phyloP scores from a whole-genome alignment of 2,797 vertebrate genomes.

The Hypotaenidia okinawae region DNA sequence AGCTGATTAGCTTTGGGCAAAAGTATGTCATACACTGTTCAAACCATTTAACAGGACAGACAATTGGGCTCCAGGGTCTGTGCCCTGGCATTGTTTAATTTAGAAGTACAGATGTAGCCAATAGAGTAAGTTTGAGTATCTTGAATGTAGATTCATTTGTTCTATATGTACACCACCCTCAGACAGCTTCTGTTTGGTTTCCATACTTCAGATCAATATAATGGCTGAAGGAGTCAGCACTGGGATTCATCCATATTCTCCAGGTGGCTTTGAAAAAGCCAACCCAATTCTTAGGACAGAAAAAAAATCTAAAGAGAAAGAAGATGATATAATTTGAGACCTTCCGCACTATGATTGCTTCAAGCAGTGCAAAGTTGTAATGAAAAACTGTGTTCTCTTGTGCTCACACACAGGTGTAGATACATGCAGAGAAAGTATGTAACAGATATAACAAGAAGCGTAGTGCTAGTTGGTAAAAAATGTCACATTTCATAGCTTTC shows the following conservation, averaged over 20 bases:
- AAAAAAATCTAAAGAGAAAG: conserved; percentile 31
- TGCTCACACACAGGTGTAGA: not conserved
- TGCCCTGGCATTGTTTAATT: not conserved
- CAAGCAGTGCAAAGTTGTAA: conserved; percentile 22
- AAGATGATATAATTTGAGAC: conserved; percentile 37
- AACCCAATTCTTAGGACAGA: not conserved
- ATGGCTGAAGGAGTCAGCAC: not conserved
- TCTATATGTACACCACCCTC: rapidly evolving
- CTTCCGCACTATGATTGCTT: not conserved
- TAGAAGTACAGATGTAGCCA: not conserved
- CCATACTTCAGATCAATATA: not conserved
- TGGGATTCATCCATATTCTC: conserved; percentile 10
- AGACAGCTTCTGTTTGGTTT: not conserved
- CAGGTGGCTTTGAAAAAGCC: conserved; percentile 32
- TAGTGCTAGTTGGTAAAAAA: conserved; percentile 52
- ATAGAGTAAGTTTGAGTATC: not conserved
- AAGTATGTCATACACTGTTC: not conserved
- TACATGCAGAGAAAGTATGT: conserved; percentile 14
- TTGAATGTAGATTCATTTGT: not conserved
- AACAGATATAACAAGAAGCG: conserved; percentile 51
- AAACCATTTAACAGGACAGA: not conserved
- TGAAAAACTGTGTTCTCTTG: conserved; percentile 30
- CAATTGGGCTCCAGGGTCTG: not conserved
- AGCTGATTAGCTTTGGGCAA: not conserved
- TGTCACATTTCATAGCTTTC: conserved; percentile 64